These are phyloP conservation scores for Amblyraja radiata DNA, from an alignment of 2,797 vertebrate genomes.

Conservation along the genomic window DNA sequence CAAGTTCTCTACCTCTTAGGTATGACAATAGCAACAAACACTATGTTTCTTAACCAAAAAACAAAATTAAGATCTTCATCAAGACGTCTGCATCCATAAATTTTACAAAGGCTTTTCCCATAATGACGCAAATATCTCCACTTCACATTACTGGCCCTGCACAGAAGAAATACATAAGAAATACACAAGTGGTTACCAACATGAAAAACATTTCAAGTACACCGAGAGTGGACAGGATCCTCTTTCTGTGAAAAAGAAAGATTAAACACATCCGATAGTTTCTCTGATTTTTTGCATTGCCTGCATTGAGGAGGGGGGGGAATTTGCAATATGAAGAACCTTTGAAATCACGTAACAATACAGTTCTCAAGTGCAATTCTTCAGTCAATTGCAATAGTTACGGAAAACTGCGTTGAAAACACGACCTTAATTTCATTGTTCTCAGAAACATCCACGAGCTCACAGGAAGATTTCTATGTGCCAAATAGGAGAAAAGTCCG, in stretches of 20 bases:
- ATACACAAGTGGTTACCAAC: constrained; percentile 98
- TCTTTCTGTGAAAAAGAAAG: constrained; percentile 73
- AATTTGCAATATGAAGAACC: constrained; percentile 56
- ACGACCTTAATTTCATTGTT: background rate
- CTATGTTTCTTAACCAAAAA: constrained; percentile 78
- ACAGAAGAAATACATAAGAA: constrained; percentile 99
- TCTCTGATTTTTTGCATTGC: constrained; percentile 66
- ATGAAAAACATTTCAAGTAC: constrained; percentile 75
- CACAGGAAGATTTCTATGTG: background rate
- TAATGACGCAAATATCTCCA: constrained; percentile 99
- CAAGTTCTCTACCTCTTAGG: constrained; percentile 69
- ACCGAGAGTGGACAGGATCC: constrained; percentile 75
- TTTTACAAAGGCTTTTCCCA: constrained; percentile 99
- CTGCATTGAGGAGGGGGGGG: constrained; percentile 65
- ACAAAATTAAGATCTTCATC: constrained; percentile 99
- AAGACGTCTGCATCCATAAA: constrained; percentile 99
- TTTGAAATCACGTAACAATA: constrained; percentile 37
- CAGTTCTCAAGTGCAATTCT: background rate
- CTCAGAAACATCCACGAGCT: background rate
- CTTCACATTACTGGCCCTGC: constrained; percentile 99
- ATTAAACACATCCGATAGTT: constrained; percentile 67
- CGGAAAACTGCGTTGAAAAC: background rate
- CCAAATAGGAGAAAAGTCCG: background rate
- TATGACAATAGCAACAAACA: constrained; percentile 83
- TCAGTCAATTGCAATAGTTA: background rate